A percentile compares a stretch with the other conserved stretches of the same genome.
phyloP scores from a whole-genome alignment of 2,113 vertebrate genomes.

The Heterotis niloticus region DNA sequence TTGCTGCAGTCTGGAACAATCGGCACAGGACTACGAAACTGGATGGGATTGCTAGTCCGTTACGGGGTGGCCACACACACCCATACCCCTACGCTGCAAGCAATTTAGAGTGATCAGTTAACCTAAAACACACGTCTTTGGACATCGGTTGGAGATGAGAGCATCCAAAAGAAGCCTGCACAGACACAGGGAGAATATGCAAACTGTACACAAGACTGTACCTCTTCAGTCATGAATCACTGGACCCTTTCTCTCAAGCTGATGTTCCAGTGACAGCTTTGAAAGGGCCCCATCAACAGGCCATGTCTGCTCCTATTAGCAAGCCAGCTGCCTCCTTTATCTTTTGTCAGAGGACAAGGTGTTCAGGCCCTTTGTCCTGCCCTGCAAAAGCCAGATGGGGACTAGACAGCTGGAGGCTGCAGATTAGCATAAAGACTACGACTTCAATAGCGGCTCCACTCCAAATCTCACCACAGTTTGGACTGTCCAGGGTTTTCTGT shows the following conservation, averaged over 20 bases:
- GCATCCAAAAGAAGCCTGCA: too few relatives aligned
- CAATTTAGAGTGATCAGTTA: too few relatives aligned
- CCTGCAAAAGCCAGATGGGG: conserved; percentile 62
- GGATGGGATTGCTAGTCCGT: too few relatives aligned
- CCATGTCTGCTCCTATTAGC: conserved; percentile 66
- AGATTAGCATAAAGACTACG: conserved; percentile 68
- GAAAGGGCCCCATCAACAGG: conserved; percentile 60
- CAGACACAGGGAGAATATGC: too few relatives aligned
- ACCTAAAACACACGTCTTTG: too few relatives aligned
- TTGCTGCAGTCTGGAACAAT: too few relatives aligned
- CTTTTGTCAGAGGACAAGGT: conserved; percentile 65
- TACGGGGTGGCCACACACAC: too few relatives aligned
- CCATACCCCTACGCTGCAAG: too few relatives aligned
- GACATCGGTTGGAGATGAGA: too few relatives aligned
- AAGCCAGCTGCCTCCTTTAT: conserved; percentile 33
- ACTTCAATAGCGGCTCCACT: conserved; percentile 61
- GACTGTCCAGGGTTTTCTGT: conserved; percentile 58
- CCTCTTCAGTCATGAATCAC: conserved; percentile 41
- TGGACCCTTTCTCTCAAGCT: conserved; percentile 31
- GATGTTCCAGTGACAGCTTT: conserved; percentile 56
- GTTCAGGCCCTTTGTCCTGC: conserved; percentile 66
- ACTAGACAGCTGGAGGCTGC: conserved; percentile 66
- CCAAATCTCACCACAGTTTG: conserved; percentile 56
- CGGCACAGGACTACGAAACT: too few relatives aligned
- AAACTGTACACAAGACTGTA: conserved; percentile 24